Evolutionary conservation across 2,797 vertebrate genomes (phyloP), one percentile per base, ranked within the genome.

Genomic region (Acrossocheilus fasciatus): DNA sequence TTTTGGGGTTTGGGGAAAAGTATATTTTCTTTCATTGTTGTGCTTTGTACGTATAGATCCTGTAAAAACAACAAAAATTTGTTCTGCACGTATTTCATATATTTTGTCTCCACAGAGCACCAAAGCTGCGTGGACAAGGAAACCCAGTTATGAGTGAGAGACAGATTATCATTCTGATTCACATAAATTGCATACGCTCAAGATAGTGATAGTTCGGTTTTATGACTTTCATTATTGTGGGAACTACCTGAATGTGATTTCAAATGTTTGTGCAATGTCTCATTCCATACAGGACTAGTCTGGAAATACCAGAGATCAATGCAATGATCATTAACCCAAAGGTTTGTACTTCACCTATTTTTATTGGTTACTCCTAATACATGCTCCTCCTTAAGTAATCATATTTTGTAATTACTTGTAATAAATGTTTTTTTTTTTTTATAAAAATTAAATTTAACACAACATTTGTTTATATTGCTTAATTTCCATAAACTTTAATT

Each of bases 261-360:
- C 4, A 80, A 81, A 81, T 57, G 0, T 68, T 45, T 43, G 4
- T 54, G 12, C n/a, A 68, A 68, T 54, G 23, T 68, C 39, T 88
- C 75, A 45, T 88, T 39, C 23, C 45, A 84, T 77, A 64, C 91
- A 98, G 97, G 78, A 96, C 93, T 78, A 96, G 96, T 86, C 92
- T 98, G 87, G 97, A 98, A 93, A 97, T 97, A 76, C 97, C 97
- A 0, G 97, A 98, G 91, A 97, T 98, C 92, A 98, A 98, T 88
- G 93, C 96, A 43, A 94, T 98, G 94, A 76, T 92, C 70, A 72
- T 97, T 23, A 95, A 94, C 89, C 90, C 91, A 59, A 94, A 94
- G 92, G 97, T 97, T 89, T 93, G 94, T 86, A 12, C 8, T 36
- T 50, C 2, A 83, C 10, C 30, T 47, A 23, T 30, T 64, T 52